These are phyloP conservation scores for Thyatira batis DNA, from an alignment of 2,888 invertebrate genomes.

Conservation along the genomic window DNA sequence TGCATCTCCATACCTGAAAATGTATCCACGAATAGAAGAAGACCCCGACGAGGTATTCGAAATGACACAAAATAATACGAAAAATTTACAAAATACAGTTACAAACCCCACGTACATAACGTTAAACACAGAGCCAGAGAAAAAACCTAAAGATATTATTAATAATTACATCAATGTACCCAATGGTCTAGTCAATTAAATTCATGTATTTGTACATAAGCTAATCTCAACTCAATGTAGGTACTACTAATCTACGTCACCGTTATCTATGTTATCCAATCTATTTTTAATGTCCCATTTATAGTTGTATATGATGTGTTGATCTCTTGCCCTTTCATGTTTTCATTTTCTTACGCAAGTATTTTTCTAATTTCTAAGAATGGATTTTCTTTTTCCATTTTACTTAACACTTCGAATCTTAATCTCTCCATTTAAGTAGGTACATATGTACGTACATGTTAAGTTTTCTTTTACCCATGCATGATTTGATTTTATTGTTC, in stretches of 20 bases:
- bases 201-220: conserved; percentile 28
- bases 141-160: conserved; percentile 62
- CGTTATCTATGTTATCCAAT: background rate
- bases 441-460: too few relatives aligned
- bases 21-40: conserved; percentile 65
- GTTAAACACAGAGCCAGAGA: conserved; percentile 39
- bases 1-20: conserved; percentile 56
- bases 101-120: conserved; percentile 74
- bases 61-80: conserved; percentile 55
- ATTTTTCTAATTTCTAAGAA: background rate
- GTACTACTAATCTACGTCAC: background rate
- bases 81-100: conserved; percentile 47
- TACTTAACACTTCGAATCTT: background rate
- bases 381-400: background rate
- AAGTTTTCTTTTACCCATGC: background rate
- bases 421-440: background rate
- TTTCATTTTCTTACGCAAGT: background rate
- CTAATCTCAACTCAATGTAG: conserved; percentile 31
- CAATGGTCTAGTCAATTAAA: conserved; percentile 77
- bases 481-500: background rate
- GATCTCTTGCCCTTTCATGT: background rate
- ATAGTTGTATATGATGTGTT: background rate
- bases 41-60: conserved; percentile 72
- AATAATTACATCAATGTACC: conserved; percentile 65
- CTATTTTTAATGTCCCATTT: background rate